Base-by-base conservation (phyloP, 2,113 vertebrate species). In the Xyliphius kryptos region DNA sequence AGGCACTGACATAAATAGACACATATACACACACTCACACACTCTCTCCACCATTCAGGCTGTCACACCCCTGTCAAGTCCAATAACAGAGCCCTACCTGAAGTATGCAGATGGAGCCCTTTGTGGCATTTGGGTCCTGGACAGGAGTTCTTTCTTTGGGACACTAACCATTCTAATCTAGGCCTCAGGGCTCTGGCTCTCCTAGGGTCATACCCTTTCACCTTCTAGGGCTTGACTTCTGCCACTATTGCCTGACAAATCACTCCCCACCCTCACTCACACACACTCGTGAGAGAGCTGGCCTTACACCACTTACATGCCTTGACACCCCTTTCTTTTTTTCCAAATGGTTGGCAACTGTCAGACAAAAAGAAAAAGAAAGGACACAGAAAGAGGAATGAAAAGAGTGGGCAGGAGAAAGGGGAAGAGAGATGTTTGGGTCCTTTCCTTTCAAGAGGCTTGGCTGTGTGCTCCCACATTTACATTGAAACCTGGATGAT, bases 171-270 rank as follows among this genome's bases (percentile, higher is more conserved):
- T 90, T 88, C 89, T 84, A 86, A 85, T 88, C 87, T 86, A 90
- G 91, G 80, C 87, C 69, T 81, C 86, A n/a, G 83, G 87, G 81
- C 83, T 85, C 87, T 85, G 89, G 85, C 89, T 89, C 89, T 92
- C 85, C 87, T 91, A 87, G 89, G 95, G 94, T 96, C 92, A 92
- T 87, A 94, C 91, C 93, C 93, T 97, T 94, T 97, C 90, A 97
- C 93, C 94, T 92, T 91, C 85, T 76, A 86, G 90, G 90, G 91
- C 91, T 95, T 93, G 91, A 98, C 95, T 95, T 97, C 89, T 97
- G 92, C 92, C 93, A 94, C 91, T 80, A 61, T 82, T 84, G 83
- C 90, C 91, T 97, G 91, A 96, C 92, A 95, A 93, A 97, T 97
- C 86, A 79, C 89, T 83, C 61, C 68, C 80, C 78, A 36, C 56